phyloP scores from a whole-genome alignment of 2,888 invertebrate species.

The Andrena chrysosceles region DNA sequence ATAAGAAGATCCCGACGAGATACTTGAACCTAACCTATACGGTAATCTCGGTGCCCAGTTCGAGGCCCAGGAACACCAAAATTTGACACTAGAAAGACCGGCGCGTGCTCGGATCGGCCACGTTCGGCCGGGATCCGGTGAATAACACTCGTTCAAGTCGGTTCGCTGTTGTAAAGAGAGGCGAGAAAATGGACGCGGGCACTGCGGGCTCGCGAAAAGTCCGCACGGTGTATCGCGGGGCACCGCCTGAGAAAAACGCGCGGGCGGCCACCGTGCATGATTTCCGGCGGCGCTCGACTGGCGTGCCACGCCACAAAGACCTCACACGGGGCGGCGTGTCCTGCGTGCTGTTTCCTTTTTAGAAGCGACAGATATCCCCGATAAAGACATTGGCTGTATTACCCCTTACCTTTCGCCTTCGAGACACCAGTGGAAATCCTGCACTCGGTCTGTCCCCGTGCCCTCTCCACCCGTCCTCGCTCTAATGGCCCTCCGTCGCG shows the following conservation, averaged over 20 bases:
- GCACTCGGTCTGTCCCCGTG: constrained; percentile 33
- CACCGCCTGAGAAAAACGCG: constrained; percentile 62
- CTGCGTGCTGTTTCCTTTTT: constrained; percentile 10
- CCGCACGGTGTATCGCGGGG: constrained; percentile 11
- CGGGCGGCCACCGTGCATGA: constrained; percentile 64
- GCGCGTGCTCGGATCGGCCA: neutral
- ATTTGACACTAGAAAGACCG: constrained; percentile 44
- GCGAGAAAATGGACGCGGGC: neutral
- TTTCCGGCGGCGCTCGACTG: constrained; percentile 68
- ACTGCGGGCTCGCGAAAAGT: constrained; percentile 8
- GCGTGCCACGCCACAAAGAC: constrained; percentile 69
- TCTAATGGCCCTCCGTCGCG: constrained; percentile 54
- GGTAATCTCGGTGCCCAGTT: neutral
- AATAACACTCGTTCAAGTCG: neutral
- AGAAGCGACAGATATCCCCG: constrained; percentile 48
- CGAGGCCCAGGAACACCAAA: constrained; percentile 7
- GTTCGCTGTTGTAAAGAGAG: neutral
- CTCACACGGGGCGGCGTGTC: constrained; percentile 41
- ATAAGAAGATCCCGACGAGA: constrained; percentile 24
- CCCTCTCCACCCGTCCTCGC: constrained; percentile 25
- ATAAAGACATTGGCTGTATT: constrained; percentile 31
- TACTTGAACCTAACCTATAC: constrained; percentile 38
- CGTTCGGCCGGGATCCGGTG: neutral
- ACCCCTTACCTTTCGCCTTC: constrained; percentile 57
- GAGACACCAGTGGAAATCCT: constrained; percentile 43